Evolutionary conservation across 2,797 vertebrate species (phyloP).

Genomic region (Semaprochilodus insignis): DNA sequence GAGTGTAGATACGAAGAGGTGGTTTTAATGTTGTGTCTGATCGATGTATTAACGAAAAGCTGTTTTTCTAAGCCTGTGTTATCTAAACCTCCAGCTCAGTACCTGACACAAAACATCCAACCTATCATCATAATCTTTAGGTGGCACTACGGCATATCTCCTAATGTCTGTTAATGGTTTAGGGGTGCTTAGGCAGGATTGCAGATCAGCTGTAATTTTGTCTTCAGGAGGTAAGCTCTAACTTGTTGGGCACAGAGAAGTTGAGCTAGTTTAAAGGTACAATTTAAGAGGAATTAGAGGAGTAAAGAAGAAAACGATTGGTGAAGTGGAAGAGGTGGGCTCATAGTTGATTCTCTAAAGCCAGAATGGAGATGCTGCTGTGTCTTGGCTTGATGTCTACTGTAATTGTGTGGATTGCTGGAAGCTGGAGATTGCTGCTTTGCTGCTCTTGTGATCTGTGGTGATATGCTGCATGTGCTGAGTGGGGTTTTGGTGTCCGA

Average conservation of each 20-base stretch:
- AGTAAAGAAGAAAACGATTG: neutral
- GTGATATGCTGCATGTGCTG: neutral
- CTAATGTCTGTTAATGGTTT: neutral
- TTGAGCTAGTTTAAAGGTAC: neutral
- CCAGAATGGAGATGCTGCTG: too few relatives aligned
- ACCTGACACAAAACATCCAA: neutral
- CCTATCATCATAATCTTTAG: neutral
- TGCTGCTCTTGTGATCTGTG: neutral
- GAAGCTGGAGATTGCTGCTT: neutral
- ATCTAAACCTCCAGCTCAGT: neutral
- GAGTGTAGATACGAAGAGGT: too few relatives aligned
- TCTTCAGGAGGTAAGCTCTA: neutral
- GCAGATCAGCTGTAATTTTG: neutral
- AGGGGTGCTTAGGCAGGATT: neutral
- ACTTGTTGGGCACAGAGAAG: neutral
- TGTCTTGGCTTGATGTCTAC: slow-evolving; percentile 4
- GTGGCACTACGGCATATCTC: neutral
- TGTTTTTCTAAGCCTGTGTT: too few relatives aligned
- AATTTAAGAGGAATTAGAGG: neutral
- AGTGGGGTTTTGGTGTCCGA: neutral
- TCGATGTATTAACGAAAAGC: too few relatives aligned
- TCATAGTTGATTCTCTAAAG: neutral
- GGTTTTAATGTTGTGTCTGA: too few relatives aligned
- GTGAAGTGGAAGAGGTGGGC: neutral
- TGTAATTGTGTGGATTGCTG: neutral